Percentiles rank a stretch among this genome's conserved stretches.
Evolutionary conservation across 2,888 invertebrate genomes (phyloP).

Genomic region (Megamerina dolium): DNA sequence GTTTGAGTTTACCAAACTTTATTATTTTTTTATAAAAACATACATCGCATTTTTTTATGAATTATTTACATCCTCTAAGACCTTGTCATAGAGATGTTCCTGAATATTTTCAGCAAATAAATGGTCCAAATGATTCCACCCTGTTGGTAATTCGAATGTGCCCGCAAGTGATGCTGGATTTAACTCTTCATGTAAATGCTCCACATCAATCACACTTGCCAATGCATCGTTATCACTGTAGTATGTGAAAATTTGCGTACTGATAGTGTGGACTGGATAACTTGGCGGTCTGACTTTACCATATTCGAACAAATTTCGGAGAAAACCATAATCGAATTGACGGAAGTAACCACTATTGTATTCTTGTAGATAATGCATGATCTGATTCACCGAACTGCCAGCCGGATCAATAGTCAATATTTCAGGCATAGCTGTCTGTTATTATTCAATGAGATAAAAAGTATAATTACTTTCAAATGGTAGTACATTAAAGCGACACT

Average conservation of each 20-base stretch:
- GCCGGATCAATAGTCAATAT: constrained; percentile 25
- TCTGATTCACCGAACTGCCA: constrained; percentile 34
- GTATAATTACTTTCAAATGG: neutral
- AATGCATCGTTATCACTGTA: constrained; percentile 30
- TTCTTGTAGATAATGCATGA: constrained; percentile 34
- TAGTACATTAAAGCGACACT: neutral
- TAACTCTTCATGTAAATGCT: constrained; percentile 14
- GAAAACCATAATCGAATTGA: constrained; percentile 28
- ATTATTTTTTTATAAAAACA: too few relatives aligned
- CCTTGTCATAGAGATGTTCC: too few relatives aligned
- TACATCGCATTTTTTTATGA: too few relatives aligned
- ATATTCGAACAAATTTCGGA: constrained; percentile 24
- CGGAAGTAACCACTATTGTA: constrained; percentile 30
- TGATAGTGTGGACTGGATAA: constrained; percentile 28
- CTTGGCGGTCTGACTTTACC: constrained; percentile 25
- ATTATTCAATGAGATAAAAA: constrained; percentile 29
- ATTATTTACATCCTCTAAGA: too few relatives aligned
- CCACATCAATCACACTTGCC: constrained; percentile 31
- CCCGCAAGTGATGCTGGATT: neutral
- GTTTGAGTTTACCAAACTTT: too few relatives aligned
- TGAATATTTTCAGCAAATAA: too few relatives aligned
- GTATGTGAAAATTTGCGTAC: constrained; percentile 25
- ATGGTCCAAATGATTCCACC: constrained; percentile 27
- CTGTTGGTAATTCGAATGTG: constrained; percentile 1
- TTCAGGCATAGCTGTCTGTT: constrained; percentile 17